Base-by-base conservation (phyloP, 2,888 invertebrate species). In the Psylliodes chrysocephalus region DNA sequence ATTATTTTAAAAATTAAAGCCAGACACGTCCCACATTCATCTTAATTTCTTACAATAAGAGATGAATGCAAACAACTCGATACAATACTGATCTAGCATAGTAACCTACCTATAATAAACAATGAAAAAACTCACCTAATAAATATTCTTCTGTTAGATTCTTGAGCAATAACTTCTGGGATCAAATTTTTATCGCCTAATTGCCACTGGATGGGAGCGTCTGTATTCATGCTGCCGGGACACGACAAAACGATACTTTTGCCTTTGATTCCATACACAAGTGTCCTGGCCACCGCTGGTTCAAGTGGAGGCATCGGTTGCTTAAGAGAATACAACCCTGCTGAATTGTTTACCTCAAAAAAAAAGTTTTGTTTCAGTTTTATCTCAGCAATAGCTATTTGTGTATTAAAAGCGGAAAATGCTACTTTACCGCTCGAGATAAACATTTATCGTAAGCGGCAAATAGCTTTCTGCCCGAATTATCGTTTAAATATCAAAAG, bases 181-280 rank as follows among this genome's bases (percentile, higher is more conserved):
- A 84, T 81, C 10, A 89, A 68, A 2, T 76, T 79, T 73, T 84
- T 83, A 0, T 81, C 80, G 1, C 87, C 85, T 2, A 86, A 81
- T 73, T 85, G 86, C 90, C 88, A 91, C 44, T 78, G 79, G 7
- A 84, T 78, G 42, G 86, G 89, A 28, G 82, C 77, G 64, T 89
- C 85, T 2, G 81, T 79, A 51, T 88, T 83, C 30, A 86, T 79
- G 68, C 85, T 86, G 10, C 86, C 86, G 10, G 86, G 86, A 76
- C 87, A 87, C 60, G 76, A 73, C 33, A 87, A 73, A 49, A 79
- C 72, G 25, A 83, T 73, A 56, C 79, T 75, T 53, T 79, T 77
- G 17, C 81, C 80, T 65, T 80, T 78, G 53, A 73, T 75, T 35
- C 77, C 79, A 71, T 85, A 86, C 64, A 83, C 71, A 12, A 84